Percentiles rank a stretch among this genome's conserved stretches.
Conservation (phyloP, 2,797 vertebrate genomes). For the Cyprinodon diabolis region DNA sequence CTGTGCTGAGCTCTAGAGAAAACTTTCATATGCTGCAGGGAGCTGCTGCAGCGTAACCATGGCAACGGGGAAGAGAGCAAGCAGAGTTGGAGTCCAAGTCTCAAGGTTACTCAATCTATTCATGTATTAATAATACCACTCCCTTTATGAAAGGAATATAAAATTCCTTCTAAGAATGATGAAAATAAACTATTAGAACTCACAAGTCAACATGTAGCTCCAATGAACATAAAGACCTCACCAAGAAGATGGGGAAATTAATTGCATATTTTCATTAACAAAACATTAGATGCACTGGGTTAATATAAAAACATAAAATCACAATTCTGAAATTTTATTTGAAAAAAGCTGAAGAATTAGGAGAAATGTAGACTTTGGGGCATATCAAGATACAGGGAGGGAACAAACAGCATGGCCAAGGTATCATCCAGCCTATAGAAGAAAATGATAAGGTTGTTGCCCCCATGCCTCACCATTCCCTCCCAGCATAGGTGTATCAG, state of each 20-base stretch:
- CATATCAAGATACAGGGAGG: background rate
- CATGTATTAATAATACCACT: constrained; percentile 74
- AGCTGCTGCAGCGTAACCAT: constrained; percentile 73
- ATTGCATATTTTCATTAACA: constrained; percentile 44
- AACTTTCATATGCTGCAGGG: constrained; percentile 53
- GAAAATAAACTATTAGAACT: constrained; percentile 65
- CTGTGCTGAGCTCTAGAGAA: constrained; percentile 47
- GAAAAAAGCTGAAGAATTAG: constrained; percentile 9
- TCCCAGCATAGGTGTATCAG: constrained; percentile 54
- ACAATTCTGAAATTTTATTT: constrained; percentile 49
- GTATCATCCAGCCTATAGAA: constrained; percentile 7
- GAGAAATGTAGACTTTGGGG: background rate
- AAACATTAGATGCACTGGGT: constrained; percentile 44
- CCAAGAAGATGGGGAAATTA: constrained; percentile 61
- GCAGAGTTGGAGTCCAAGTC: constrained; percentile 61
- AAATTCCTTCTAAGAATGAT: constrained; percentile 64
- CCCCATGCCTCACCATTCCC: constrained; percentile 15
- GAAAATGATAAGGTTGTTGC: constrained; percentile 9
- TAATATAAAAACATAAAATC: constrained; percentile 36
- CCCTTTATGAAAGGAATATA: constrained; percentile 66
- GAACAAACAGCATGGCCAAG: background rate
- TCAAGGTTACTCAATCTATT: constrained; percentile 81
- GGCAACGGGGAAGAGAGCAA: constrained; percentile 73
- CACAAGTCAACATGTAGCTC: constrained; percentile 27
- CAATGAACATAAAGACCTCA: constrained; percentile 42